Conservation (phyloP, 2,888 invertebrate species). For the Melanophora roralis region DNA sequence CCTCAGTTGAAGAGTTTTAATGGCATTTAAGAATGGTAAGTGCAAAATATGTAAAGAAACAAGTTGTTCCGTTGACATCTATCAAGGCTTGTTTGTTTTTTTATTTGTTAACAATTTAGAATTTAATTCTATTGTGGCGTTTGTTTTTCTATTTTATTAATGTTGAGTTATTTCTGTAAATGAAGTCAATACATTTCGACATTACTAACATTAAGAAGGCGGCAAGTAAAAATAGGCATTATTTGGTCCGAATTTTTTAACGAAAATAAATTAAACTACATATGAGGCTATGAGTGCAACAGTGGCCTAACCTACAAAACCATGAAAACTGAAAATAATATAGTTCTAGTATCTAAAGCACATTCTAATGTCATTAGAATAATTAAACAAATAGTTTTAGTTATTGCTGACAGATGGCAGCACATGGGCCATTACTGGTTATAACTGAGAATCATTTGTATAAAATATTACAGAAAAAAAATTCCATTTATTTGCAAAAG, state of each 20-base stretch:
- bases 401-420: too few species aligned
- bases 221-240: slow-evolving; percentile 50
- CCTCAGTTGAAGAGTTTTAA: slow-evolving; percentile 58
- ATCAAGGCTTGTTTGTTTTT: slow-evolving; percentile 9
- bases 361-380: too few species aligned
- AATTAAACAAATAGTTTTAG: too few species aligned
- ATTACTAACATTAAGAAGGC: slow-evolving; percentile 36
- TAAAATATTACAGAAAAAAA: too few species aligned
- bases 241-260: slow-evolving; percentile 3
- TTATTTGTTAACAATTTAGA: neutral
- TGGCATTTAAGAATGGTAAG: slow-evolving; percentile 54
- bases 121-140: slow-evolving; percentile 13
- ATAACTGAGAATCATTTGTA: too few species aligned
- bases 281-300: neutral
- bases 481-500: too few species aligned
- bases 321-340: too few species aligned
- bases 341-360: too few species aligned
- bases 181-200: neutral
- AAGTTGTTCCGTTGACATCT: slow-evolving; percentile 43
- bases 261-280: neutral
- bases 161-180: slow-evolving; percentile 18
- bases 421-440: too few species aligned
- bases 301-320: too few species aligned
- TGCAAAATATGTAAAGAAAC: slow-evolving; percentile 37
- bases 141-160: neutral